phyloP scores from a whole-genome alignment of 2,113 vertebrate species.

The Aldabrachelys gigantea region DNA sequence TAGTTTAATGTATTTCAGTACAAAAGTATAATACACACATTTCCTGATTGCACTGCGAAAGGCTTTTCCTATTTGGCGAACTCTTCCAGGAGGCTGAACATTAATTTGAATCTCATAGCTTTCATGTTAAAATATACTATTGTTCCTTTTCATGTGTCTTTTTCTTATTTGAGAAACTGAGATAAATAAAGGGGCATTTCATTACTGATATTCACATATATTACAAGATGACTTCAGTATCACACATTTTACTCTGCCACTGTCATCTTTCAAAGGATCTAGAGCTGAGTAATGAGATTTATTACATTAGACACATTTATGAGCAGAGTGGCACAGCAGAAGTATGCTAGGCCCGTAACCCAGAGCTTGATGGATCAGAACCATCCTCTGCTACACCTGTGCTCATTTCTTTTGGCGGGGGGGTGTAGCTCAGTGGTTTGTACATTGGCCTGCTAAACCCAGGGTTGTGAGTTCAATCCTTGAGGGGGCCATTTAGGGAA shows the following conservation, averaged over 20 bases:
- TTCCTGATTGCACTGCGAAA: background rate
- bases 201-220: background rate
- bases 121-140: background rate
- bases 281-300: background rate
- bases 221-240: background rate
- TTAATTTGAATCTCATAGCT: background rate
- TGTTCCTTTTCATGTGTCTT: background rate
- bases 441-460: no score
- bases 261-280: background rate
- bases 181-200: background rate
- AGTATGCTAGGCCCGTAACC: no score
- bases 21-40: background rate
- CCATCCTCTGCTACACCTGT: no score
- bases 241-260: background rate
- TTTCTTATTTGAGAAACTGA: background rate
- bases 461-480: no score
- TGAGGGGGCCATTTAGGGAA: no score
- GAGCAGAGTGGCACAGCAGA: no score
- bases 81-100: conserved; percentile 2
- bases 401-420: no score
- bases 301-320: background rate
- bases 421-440: no score
- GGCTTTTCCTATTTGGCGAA: background rate
- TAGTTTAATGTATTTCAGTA: background rate
- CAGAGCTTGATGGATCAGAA: no score